These are phyloP conservation scores for Chionomys nivalis DNA, from an alignment of 2,113 vertebrate genomes.

Conservation along the genomic window DNA sequence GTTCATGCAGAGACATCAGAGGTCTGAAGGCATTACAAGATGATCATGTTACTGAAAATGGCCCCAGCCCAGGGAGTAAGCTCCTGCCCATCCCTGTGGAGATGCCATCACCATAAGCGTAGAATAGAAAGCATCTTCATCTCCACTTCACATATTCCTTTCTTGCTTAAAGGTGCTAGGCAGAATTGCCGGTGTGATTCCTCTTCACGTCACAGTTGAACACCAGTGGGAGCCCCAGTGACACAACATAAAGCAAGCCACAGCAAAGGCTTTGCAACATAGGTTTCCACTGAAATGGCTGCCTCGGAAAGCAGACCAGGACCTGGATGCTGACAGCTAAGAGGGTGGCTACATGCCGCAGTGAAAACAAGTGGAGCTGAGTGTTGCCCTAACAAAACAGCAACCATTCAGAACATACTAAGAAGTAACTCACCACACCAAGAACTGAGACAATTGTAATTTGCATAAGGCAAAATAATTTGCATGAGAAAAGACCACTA, in stretches of 20 bases:
- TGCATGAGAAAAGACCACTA: background rate
- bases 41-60: background rate
- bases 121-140: background rate
- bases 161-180: background rate
- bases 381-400: background rate
- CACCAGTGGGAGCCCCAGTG: background rate
- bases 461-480: conserved; percentile 3
- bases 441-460: background rate
- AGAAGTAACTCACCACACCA: background rate
- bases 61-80: background rate
- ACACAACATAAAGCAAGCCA: background rate
- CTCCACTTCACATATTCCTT: background rate
- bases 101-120: background rate
- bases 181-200: background rate
- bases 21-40: background rate
- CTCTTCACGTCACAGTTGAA: background rate
- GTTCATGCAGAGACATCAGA: background rate
- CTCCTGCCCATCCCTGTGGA: background rate
- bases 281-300: background rate
- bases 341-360: background rate
- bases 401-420: background rate
- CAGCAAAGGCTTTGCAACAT: background rate
- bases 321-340: background rate
- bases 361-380: background rate
- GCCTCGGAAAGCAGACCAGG: background rate